Evolutionary conservation across 2,888 invertebrate genomes (phyloP).

Genomic region (Epirrhoe tristata): DNA sequence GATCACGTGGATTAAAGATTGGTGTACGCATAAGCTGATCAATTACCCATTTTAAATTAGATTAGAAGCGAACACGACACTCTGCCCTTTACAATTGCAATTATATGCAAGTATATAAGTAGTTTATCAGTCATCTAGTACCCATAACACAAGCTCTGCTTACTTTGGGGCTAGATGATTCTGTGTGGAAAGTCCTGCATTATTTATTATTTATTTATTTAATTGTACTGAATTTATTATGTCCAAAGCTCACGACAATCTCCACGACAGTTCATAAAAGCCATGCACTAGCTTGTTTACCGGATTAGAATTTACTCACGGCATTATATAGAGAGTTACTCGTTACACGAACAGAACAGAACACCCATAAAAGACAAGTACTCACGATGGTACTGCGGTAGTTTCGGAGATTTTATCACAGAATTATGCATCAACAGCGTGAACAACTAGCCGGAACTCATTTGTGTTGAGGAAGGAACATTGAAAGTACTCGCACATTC

Average conservation of each 20-base stretch:
- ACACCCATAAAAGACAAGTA: slow-evolving; percentile 59
- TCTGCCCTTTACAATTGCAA: background rate
- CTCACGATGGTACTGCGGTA: slow-evolving; percentile 44
- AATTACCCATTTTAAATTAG: slow-evolving; percentile 47
- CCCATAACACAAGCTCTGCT: no score
- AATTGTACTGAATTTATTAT: no score
- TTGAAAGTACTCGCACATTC: slow-evolving; percentile 47
- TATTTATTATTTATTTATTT: no score
- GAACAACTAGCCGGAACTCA: slow-evolving; percentile 55
- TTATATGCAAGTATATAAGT: no score
- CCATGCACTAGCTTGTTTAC: slow-evolving; percentile 36
- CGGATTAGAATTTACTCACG: slow-evolving; percentile 30
- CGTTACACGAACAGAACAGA: slow-evolving; percentile 48
- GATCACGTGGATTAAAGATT: slow-evolving; percentile 59
- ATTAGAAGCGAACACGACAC: slow-evolving; percentile 28
- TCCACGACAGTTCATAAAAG: slow-evolving; percentile 20
- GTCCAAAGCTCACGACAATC: background rate
- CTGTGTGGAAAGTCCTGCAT: no score
- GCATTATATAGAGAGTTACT: slow-evolving; percentile 50
- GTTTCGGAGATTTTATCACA: slow-evolving; percentile 62
- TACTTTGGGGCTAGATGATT: no score
- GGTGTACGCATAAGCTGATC: slow-evolving; percentile 46
- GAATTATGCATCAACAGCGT: slow-evolving; percentile 56
- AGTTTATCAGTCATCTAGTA: no score
- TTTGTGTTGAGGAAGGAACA: slow-evolving; percentile 45